Evolutionary conservation across 1,140 invertebrate species (phyloP).

Genomic region (Philotrypesis tridentata): DNA sequence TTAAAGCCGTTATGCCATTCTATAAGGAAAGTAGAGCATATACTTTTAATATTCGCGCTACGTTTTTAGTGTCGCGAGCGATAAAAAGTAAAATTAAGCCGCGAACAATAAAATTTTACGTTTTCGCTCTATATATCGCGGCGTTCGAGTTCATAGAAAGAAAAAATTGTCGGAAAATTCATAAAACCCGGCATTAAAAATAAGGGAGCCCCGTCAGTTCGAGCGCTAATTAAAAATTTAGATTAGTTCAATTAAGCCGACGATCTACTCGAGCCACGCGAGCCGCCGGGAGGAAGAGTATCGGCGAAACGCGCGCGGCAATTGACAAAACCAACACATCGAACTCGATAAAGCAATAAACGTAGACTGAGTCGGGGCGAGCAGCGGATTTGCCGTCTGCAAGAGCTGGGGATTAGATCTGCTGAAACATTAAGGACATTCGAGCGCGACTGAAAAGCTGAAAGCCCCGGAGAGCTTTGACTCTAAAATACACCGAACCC

Average conservation of each 20-base stretch:
- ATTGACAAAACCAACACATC: constrained; percentile 46
- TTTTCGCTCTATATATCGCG: background rate
- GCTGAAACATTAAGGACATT: constrained; percentile 46
- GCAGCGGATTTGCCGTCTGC: constrained; percentile 14
- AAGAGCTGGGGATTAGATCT: constrained; percentile 41
- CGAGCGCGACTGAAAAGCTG: constrained; percentile 5
- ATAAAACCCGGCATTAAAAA: background rate
- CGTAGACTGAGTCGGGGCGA: background rate
- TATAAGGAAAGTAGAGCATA: background rate
- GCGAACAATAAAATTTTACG: constrained; percentile 13
- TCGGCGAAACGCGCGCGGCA: background rate
- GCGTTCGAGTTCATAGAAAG: background rate
- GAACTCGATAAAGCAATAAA: constrained; percentile 47
- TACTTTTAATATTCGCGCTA: background rate
- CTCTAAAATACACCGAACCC: constrained; percentile 19
- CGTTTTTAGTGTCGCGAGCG: background rate
- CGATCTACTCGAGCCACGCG: background rate
- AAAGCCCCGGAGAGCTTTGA: constrained; percentile 35
- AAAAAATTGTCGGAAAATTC: constrained; percentile 11
- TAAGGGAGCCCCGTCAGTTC: background rate
- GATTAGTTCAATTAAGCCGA: constrained; percentile 34
- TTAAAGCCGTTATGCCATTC: background rate
- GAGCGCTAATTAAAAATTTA: constrained; percentile 28
- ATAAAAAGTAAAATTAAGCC: constrained; percentile 4
- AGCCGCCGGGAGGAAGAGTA: constrained; percentile 29